phyloP scores from a whole-genome alignment of 1,140 invertebrate species.

The Caenorhabditis brenneri region DNA sequence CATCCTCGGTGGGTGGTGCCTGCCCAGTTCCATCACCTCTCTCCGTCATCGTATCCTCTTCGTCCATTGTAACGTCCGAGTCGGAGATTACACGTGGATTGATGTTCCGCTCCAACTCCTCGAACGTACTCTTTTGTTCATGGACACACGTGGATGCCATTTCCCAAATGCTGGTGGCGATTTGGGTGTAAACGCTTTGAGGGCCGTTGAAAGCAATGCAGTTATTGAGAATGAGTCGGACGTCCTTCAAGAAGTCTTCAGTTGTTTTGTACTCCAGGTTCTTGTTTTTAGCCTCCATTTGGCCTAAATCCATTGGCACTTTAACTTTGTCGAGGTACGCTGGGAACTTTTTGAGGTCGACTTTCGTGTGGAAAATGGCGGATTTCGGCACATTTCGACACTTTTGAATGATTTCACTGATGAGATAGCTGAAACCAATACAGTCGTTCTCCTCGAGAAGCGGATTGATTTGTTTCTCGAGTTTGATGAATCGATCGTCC shows the following conservation, averaged over 20 bases:
- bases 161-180: constrained; percentile 51
- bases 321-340: constrained; percentile 53
- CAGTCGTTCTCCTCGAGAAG: constrained; percentile 95
- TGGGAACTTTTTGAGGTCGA: constrained; percentile 64
- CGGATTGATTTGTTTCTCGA: constrained; percentile 98
- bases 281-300: constrained; percentile 55
- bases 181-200: constrained; percentile 49
- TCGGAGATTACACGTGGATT: constrained; percentile 15
- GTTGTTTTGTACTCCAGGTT: constrained; percentile 52
- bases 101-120: constrained; percentile 56
- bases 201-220: constrained; percentile 54
- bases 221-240: constrained; percentile 52
- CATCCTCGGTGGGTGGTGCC: neutral
- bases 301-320: constrained; percentile 55
- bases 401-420: constrained; percentile 75
- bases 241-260: constrained; percentile 48
- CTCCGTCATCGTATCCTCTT: neutral
- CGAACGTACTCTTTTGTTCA: constrained; percentile 41
- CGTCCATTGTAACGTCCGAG: neutral
- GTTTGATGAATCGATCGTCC: constrained; percentile 88
- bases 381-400: constrained; percentile 69
- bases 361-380: constrained; percentile 64
- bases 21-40: neutral
- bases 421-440: constrained; percentile 46
- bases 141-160: constrained; percentile 25